Percentiles rank a stretch among this genome's conserved stretches.
Evolutionary conservation across 2,888 invertebrate species (phyloP).

Genomic region (Fissipunctia ypsillon): DNA sequence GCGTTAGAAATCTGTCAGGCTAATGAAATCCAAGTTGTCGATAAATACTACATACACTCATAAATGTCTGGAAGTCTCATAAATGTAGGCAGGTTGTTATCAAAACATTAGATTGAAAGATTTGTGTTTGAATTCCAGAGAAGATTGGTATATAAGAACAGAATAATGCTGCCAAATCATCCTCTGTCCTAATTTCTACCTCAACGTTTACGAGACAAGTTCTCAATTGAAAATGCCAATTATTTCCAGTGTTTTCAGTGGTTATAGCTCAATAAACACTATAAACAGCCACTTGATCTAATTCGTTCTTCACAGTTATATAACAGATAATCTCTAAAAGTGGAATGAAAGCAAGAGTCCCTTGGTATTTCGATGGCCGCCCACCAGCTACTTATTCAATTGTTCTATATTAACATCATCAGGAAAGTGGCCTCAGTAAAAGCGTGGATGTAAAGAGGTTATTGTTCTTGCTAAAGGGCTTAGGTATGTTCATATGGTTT

Average conservation of each 20-base stretch:
- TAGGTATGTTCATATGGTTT: conserved; percentile 32
- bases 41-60: conserved; percentile 25
- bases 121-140: neutral
- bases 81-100: conserved; percentile 9
- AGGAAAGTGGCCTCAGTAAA: conserved; percentile 51
- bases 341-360: conserved; percentile 71
- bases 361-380: conserved; percentile 73
- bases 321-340: conserved; percentile 32
- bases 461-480: conserved; percentile 40
- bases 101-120: neutral
- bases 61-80: conserved; percentile 27
- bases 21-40: conserved; percentile 49
- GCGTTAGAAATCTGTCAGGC: conserved; percentile 55
- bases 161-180: neutral
- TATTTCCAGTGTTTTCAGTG: neutral
- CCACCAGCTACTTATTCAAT: conserved; percentile 76
- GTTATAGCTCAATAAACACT: neutral
- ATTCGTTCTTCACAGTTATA: conserved; percentile 16
- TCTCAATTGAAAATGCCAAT: neutral
- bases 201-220: neutral
- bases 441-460: conserved; percentile 46
- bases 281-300: conserved; percentile 18
- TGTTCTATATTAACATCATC: conserved; percentile 73
- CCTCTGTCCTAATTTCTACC: neutral
- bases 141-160: neutral